Evolutionary conservation across 2,113 vertebrate species (phyloP).

Genomic region (Chlamydotis undulata): DNA sequence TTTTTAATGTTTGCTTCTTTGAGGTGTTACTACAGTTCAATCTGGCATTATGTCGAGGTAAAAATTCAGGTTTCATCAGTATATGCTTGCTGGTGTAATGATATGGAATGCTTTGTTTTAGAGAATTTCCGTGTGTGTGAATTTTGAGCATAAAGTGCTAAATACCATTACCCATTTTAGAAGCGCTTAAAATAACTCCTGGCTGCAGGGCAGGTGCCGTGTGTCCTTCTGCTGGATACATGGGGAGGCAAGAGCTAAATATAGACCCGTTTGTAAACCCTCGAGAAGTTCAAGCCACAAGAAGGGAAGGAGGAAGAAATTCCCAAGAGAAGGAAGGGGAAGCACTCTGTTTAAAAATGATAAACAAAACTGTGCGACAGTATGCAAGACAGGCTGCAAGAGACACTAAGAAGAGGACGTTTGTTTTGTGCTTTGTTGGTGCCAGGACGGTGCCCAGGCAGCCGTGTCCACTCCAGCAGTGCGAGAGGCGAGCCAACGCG

Average conservation of each 20-base stretch:
- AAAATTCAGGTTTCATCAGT: background rate
- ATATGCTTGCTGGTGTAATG: background rate
- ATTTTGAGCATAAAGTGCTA: conserved; percentile 59
- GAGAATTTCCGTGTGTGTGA: background rate
- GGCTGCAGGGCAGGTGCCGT: conserved; percentile 88
- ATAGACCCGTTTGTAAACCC: conserved; percentile 64
- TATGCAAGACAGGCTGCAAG: background rate
- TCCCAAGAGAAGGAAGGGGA: background rate
- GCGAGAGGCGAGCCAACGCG: rapidly evolving
- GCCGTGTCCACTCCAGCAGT: background rate
- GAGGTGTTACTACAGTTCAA: background rate
- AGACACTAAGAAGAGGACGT: background rate
- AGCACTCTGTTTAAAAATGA: background rate
- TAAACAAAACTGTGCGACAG: background rate
- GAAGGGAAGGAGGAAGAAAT: conserved; percentile 6
- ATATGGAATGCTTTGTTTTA: background rate
- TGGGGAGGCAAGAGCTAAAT: conserved; percentile 76
- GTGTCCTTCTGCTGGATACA: conserved; percentile 78
- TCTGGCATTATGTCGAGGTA: background rate
- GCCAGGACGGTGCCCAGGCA: background rate
- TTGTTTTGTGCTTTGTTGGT: background rate
- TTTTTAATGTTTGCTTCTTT: background rate
- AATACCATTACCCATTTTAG: conserved; percentile 86
- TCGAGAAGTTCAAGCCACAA: conserved; percentile 14
- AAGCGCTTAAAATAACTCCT: conserved; percentile 85